A percentile compares a stretch with the other conserved stretches of the same genome.
These are phyloP conservation scores for Pachycephala philippinensis DNA, from an alignment of 2,113 vertebrate species.

Conservation along the genomic window DNA sequence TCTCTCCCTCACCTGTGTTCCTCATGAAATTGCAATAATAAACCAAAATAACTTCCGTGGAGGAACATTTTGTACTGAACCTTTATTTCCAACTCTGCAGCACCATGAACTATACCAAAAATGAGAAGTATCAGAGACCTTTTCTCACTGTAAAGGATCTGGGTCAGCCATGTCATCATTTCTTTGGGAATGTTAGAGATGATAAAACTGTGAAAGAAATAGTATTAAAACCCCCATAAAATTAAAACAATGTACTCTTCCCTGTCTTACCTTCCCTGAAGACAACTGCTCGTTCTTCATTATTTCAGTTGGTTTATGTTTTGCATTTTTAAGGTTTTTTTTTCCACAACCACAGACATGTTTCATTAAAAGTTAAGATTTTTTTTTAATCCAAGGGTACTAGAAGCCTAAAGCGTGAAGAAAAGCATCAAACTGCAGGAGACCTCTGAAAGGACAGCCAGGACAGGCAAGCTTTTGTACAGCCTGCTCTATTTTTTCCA, in stretches of 20 bases:
- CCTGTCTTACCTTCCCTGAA: neutral
- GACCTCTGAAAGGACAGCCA: neutral
- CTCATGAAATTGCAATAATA: neutral
- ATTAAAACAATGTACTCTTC: neutral
- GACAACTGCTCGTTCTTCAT: neutral
- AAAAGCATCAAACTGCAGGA: neutral
- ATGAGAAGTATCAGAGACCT: neutral
- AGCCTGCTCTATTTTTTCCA: neutral
- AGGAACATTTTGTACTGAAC: neutral
- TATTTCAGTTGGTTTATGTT: neutral
- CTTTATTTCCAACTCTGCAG: neutral
- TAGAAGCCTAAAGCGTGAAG: neutral
- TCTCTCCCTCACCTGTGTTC: neutral
- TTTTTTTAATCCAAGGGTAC: neutral
- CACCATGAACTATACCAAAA: neutral
- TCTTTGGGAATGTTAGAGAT: neutral
- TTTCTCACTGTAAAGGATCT: neutral
- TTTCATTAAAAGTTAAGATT: neutral
- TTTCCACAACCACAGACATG: rapidly evolving
- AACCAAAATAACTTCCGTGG: neutral
- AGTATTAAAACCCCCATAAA: neutral
- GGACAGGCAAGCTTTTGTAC: neutral
- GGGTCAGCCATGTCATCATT: neutral
- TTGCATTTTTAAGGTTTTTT: neutral
- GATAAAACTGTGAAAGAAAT: neutral